phyloP scores from a whole-genome alignment of 2,113 vertebrate genomes.

The Rhodinocichla rosea region DNA sequence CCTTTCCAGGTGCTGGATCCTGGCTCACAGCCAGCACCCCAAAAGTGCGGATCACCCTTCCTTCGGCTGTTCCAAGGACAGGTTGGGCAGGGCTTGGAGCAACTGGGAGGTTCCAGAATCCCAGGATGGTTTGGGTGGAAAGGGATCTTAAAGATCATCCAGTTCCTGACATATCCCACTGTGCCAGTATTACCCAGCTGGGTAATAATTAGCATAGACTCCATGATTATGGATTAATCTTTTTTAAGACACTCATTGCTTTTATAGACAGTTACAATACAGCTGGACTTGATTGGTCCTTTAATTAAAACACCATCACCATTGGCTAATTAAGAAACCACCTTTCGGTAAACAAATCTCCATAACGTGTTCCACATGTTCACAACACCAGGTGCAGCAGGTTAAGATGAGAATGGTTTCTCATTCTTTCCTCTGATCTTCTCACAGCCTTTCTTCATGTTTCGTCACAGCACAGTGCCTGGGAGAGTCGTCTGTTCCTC shows the following conservation, averaged over 20 bases:
- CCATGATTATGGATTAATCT: neutral
- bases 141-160: neutral
- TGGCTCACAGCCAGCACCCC: neutral
- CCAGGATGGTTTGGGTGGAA: neutral
- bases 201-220: neutral
- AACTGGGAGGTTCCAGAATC: neutral
- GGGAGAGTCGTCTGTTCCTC: too few species aligned
- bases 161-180: neutral
- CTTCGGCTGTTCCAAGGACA: neutral
- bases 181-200: accelerated
- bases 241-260: neutral
- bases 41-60: neutral
- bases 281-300: neutral
- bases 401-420: too few species aligned
- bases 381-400: too few species aligned
- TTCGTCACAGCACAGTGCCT: too few species aligned
- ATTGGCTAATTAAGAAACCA: too few species aligned
- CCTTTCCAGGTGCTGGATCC: neutral
- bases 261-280: neutral
- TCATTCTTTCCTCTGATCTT: too few species aligned
- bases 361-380: too few species aligned
- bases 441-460: too few species aligned
- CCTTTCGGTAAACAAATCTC: too few species aligned
- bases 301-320: too few species aligned
- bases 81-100: neutral